Base-by-base conservation (phyloP, 2,113 vertebrate species). In the Mellivora capensis region DNA sequence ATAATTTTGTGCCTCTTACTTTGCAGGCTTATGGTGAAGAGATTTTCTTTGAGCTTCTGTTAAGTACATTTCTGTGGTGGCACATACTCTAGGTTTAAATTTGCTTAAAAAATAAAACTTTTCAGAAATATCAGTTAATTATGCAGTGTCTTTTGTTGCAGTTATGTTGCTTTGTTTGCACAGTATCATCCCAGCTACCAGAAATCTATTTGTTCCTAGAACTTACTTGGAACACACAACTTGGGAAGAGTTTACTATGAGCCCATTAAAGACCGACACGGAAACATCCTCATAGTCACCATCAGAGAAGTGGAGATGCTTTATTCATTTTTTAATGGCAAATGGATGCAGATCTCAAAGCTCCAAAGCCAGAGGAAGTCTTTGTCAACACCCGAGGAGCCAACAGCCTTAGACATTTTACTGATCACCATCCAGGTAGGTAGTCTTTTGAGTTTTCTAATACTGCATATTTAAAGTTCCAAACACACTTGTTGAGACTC, bases 291-390 rank as follows among this genome's bases (percentile, higher is more conserved):
- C 95, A 99, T 99, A 90, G 99, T 99, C 84, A 99, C 99, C 14
- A 99, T 99, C 97, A 99, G 99, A 84, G 99, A 99, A 98, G 98
- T 99, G 76, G 99, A 99, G 97, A 99, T 98, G 91, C 99, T 99
- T 95, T 99, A 99, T 97, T 99, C 99, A 2, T 99, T 99, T 98
- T 99, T 99, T 98, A 99, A 98, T 14, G 99, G 99, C 93, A 99
- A 99, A 98, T 99, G 99, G 99, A 99, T 99, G 99, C 99, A 99
- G 97, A 99, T 99, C 97, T 99, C 99, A 98, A 99, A 99, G 94
- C 99, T 99, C 93, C 99, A 99, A 99, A 99, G 99, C 98, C 99
- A 99, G 98, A 99, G 99, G 98, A 99, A 99, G 98, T 99, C 99
- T n/a, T 98, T 99, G 88, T 99, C 99, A 97, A 99, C 99, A 17